phyloP scores from a whole-genome alignment of 2,888 invertebrate genomes.

The Brenthis hecate region DNA sequence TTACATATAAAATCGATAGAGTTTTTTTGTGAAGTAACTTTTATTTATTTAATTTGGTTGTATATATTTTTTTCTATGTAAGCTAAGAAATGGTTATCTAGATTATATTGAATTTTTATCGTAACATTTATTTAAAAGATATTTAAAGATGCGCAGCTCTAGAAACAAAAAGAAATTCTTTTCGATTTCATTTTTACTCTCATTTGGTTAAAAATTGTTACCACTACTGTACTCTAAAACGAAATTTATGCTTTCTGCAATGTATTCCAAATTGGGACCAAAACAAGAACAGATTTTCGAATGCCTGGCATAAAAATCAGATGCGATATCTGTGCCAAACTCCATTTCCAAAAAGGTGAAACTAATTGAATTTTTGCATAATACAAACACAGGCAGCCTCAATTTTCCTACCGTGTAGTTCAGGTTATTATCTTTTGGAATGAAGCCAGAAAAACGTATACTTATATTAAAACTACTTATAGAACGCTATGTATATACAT shows the following conservation, averaged over 20 bases:
- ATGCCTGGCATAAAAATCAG: slow-evolving; percentile 20
- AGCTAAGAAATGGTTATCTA: too few relatives aligned
- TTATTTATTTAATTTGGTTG: too few relatives aligned
- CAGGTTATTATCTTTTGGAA: slow-evolving; percentile 32
- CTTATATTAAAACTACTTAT: too few relatives aligned
- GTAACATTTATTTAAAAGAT: too few relatives aligned
- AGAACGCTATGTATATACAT: too few relatives aligned
- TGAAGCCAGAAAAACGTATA: slow-evolving; percentile 25
- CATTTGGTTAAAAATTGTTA: neutral
- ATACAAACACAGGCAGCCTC: slow-evolving; percentile 28
- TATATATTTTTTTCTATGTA: too few relatives aligned
- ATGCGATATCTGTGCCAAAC: slow-evolving; percentile 23
- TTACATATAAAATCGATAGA: too few relatives aligned
- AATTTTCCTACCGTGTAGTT: slow-evolving; percentile 26
- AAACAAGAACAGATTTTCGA: slow-evolving; percentile 13
- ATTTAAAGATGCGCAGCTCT: too few relatives aligned
- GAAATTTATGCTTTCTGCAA: neutral
- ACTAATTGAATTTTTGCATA: slow-evolving; percentile 31
- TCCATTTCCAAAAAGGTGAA: slow-evolving; percentile 25
- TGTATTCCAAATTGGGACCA: slow-evolving; percentile 5
- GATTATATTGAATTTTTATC: too few relatives aligned
- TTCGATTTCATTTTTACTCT: neutral
- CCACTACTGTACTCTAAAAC: neutral
- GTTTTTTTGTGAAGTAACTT: too few relatives aligned
- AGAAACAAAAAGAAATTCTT: too few relatives aligned